Conservation (phyloP, 1,140 invertebrate species). For the Bilobella aurantiaca region DNA sequence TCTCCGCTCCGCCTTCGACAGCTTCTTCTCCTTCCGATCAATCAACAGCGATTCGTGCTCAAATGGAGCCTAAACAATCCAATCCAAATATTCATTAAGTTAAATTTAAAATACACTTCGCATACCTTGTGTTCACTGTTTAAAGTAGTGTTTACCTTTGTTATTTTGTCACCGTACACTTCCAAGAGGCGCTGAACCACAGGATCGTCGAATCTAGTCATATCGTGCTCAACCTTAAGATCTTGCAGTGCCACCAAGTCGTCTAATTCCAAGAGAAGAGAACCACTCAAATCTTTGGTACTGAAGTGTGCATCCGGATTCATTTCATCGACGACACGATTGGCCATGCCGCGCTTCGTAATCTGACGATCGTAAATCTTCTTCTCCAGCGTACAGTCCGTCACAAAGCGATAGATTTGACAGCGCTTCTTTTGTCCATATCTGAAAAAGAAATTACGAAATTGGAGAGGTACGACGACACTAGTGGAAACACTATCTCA, state of each 20-base stretch:
- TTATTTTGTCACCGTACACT: constrained; percentile 57
- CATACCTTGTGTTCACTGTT: background rate
- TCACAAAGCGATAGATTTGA: constrained; percentile 91
- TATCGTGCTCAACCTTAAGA: constrained; percentile 10
- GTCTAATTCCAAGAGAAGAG: constrained; percentile 41
- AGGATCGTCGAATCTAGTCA: constrained; percentile 59
- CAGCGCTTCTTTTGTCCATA: constrained; percentile 91
- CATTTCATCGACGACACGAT: constrained; percentile 93
- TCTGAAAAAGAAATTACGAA: constrained; percentile 41
- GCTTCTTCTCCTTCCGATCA: constrained; percentile 87
- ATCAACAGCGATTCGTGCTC: constrained; percentile 92
- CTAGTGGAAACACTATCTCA: too few species aligned
- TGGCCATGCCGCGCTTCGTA: constrained; percentile 93
- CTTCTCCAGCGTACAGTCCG: constrained; percentile 92
- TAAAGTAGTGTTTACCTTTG: constrained; percentile 44
- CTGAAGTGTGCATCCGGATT: constrained; percentile 93
- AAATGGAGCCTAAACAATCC: constrained; percentile 62
- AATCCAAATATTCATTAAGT: background rate
- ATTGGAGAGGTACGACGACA: too few species aligned
- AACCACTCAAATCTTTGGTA: constrained; percentile 84
- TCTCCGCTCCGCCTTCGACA: constrained; percentile 88
- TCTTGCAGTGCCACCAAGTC: constrained; percentile 22
- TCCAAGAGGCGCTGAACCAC: constrained; percentile 65
- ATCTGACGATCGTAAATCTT: constrained; percentile 98
- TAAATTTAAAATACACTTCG: constrained; percentile 6